These are phyloP conservation scores for Cheilosia vernalis DNA, from an alignment of 2,888 invertebrate species.

Conservation along the genomic window DNA sequence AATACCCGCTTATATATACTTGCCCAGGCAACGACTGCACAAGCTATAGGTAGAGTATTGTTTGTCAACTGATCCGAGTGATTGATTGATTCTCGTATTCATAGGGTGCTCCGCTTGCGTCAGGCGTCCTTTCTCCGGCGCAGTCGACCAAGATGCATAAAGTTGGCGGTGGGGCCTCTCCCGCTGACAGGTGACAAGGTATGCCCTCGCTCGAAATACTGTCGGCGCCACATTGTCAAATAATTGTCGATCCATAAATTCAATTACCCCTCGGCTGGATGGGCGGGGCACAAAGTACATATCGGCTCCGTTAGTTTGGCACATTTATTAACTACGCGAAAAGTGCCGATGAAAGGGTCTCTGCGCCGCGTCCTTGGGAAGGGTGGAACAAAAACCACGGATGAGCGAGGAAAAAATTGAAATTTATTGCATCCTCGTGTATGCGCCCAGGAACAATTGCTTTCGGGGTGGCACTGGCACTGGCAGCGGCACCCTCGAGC, in stretches of 20 bases:
- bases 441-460: conserved; percentile 39
- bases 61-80: conserved; percentile 73
- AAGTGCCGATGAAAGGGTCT: conserved; percentile 59
- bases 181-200: conserved; percentile 67
- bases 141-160: conserved; percentile 28
- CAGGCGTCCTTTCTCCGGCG: neutral
- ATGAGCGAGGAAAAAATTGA: conserved; percentile 42
- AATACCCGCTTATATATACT: conserved; percentile 22
- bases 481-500: neutral
- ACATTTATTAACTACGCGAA: conserved; percentile 67
- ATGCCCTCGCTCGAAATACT: conserved; percentile 29
- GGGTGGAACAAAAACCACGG: conserved; percentile 53
- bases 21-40: conserved; percentile 21
- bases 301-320: conserved; percentile 50
- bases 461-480: conserved; percentile 2
- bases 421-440: conserved; percentile 72
- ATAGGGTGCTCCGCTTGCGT: conserved; percentile 53
- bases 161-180: conserved; percentile 10
- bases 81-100: conserved; percentile 74
- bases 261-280: conserved; percentile 62
- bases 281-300: conserved; percentile 37
- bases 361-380: conserved; percentile 19
- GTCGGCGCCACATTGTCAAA: conserved; percentile 73
- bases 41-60: conserved; percentile 36
- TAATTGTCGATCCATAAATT: conserved; percentile 74